phyloP scores from a whole-genome alignment of 2,888 invertebrate genomes.

The Sylvicola fuscatus region DNA sequence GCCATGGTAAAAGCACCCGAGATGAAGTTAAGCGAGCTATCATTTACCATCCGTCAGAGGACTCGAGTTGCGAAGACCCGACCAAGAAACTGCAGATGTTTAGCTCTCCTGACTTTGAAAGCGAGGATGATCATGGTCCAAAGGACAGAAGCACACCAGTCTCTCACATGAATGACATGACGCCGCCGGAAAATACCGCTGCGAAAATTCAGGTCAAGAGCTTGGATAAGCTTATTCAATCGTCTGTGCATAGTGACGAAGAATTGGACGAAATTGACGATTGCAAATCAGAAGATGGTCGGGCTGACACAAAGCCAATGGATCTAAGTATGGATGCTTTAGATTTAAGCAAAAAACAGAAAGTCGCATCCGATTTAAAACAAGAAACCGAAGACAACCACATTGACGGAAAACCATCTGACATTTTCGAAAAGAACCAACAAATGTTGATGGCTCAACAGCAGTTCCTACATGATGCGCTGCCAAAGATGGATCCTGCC shows the following conservation, averaged over 20 bases:
- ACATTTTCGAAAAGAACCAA: conserved; percentile 31
- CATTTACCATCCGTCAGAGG: conserved; percentile 71
- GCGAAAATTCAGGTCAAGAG: conserved; percentile 39
- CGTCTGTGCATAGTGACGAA: too few species aligned
- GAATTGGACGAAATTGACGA: conserved; percentile 14
- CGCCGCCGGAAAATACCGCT: conserved; percentile 26
- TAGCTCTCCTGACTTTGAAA: conserved; percentile 30
- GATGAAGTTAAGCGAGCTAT: conserved; percentile 79
- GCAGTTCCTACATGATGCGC: conserved; percentile 36
- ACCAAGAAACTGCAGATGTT: conserved; percentile 33
- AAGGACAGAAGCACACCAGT: conserved; percentile 21
- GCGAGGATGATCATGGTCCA: conserved; percentile 19
- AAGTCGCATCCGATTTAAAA: too few species aligned
- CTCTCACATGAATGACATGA: conserved; percentile 28
- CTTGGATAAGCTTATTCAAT: conserved; percentile 36
- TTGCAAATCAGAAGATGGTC: conserved; percentile 8
- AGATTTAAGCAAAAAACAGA: conserved; percentile 57
- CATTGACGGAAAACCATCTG: background rate
- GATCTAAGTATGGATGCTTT: conserved; percentile 61
- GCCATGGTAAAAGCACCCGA: conserved; percentile 67
- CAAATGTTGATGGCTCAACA: conserved; percentile 43
- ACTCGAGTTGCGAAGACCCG: conserved; percentile 55
- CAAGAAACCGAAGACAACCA: conserved; percentile 8
- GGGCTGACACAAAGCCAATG: conserved; percentile 36
- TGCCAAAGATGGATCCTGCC: conserved; percentile 40